Evolutionary conservation across 1,140 invertebrate species (phyloP), one percentile per base, ranked within the genome.

Genomic region (Drosophila sp.): DNA sequence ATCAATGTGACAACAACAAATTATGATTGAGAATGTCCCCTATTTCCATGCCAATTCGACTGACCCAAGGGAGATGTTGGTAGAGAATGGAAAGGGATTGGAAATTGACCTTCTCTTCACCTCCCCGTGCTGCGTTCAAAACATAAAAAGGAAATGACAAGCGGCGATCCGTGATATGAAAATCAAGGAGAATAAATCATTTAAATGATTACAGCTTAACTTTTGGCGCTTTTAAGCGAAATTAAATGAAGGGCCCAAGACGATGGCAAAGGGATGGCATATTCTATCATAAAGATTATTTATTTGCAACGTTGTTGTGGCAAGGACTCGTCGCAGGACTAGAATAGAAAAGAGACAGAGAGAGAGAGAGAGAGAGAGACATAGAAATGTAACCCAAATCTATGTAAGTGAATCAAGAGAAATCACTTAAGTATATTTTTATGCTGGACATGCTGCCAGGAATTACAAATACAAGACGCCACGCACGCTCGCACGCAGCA

Each of bases 361-460:
- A n/a, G n/a, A n/a, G n/a, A n/a, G n/a, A n/a, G n/a, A n/a, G n/a
- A n/a, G n/a, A n/a, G n/a, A n/a, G n/a, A n/a, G n/a, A n/a, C n/a
- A n/a, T n/a, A n/a, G 69, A 89, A 87, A 87, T 87, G 83, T 89
- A 87, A 87, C 83, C 79, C 83, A 87, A 89, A 87, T 87, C 83
- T 87, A 86, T 86, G 78, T 86, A 89, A 87, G 83, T 87, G 82
- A 87, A 87, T 87, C 82, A 87, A 89, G 83, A 87, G 83, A 87
- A 87, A 87, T 87, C 83, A 87, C 83, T 87, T 87, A 87, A 87
- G 83, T 87, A 87, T 87, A 87, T 87, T 87, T 89, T 87, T 87
- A 87, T 87, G 83, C 83, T 87, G 83, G 83, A 87, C 83, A 87
- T 87, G 83, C 83, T 89, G 83, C 80, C 79, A 87, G 76, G 83